Base-by-base conservation (phyloP, 2,797 vertebrate genomes). In the Xenentodon cancila region DNA sequence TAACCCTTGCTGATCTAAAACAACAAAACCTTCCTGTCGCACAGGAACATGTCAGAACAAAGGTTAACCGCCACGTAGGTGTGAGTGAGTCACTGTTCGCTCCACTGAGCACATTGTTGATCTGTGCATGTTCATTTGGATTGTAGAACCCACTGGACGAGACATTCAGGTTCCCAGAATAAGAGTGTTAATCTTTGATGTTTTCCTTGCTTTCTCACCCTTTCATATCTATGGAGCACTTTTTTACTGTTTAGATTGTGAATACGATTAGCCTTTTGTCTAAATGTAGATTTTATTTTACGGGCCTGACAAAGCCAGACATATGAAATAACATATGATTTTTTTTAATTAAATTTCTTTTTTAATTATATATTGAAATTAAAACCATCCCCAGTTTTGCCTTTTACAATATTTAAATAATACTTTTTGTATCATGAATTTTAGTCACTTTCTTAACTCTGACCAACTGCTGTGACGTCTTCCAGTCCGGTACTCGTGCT, bases 81-180 rank as follows among this genome's bases (percentile, higher is more conserved):
- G 72, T 64, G 57, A 20, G 58, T 73, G 71, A 84, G 53, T 83
- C 86, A 72, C 47, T 7, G 58, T 79, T 80, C 64, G 69, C 51
- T 73, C 58, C 59, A 54, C 12, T 59, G 59, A 71, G 16, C 59
- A 46, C 54, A 37, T 30, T 64, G 73, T 70, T 67, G 59, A 71
- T 74, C 68, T 7, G 12, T 64, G 77, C 48, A 46, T 47, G 6
- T 27, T 69, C 72, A 68, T 72, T 80, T 76, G 66, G 45, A 71
- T 19, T 17, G 25, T 5, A 56, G 48, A n/a, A 68, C 75, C 61
- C 75, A 51, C 62, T 74, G 71, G 78, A 68, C 61, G 42, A 4
- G 43, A 62, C 53, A 9, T 56, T 61, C 32, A 42, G 56, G 61
- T 63, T 74, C 72, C 77, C 68, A 62, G 53, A 77, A 83, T 75